Evolutionary conservation across 2,797 vertebrate genomes (phyloP).

Genomic region (Vespertilio murinus): DNA sequence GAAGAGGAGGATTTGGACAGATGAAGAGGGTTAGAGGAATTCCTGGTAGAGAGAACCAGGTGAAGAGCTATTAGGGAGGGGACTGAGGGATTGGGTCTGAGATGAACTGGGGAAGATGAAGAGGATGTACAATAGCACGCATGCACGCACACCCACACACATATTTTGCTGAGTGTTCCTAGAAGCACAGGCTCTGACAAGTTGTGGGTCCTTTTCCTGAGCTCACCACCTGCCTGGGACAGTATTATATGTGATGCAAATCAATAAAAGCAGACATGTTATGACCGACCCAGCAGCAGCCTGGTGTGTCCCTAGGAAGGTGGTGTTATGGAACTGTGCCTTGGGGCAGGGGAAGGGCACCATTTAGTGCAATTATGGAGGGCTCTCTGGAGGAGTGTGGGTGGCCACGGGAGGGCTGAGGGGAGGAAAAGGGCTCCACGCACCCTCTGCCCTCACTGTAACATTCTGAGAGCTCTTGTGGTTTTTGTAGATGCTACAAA

Average conservation of each 20-base stretch:
- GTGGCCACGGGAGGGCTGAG: not conserved
- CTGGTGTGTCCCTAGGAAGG: conserved; percentile 9
- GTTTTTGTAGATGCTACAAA: conserved; percentile 19
- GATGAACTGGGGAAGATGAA: not conserved
- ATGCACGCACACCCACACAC: no score
- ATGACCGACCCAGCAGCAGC: not conserved
- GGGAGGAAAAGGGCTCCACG: not conserved
- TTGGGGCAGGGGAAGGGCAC: not conserved
- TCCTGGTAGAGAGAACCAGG: not conserved
- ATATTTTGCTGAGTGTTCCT: not conserved
- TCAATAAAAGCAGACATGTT: conserved; percentile 65
- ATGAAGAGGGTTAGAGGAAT: not conserved
- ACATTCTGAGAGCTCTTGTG: conserved; percentile 1
- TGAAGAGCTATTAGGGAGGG: not conserved
- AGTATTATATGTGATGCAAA: not conserved
- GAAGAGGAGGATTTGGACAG: not conserved
- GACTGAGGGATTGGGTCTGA: not conserved
- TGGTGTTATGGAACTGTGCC: not conserved
- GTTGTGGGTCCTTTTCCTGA: not conserved
- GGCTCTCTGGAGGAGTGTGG: not conserved
- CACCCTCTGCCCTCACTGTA: not conserved
- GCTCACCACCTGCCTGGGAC: not conserved
- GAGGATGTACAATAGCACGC: not conserved
- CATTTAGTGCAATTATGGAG: not conserved
- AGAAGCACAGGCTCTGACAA: not conserved